Base-by-base conservation (phyloP, 1,140 invertebrate genomes). In the Brachionus rubens region DNA sequence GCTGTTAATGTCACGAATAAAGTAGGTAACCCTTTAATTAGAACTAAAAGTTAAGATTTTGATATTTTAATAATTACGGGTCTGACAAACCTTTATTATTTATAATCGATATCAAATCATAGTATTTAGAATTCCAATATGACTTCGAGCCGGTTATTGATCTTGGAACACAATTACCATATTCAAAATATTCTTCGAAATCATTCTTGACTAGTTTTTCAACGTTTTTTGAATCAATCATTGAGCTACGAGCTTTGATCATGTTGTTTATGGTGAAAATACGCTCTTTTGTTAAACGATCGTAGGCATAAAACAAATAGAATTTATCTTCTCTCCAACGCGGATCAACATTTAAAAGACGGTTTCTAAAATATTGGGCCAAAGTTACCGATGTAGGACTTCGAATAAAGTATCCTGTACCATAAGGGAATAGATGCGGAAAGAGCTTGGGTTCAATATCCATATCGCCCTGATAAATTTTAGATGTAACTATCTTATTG, bases 321-420 rank as follows among this genome's bases (percentile, higher is more conserved):
- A n/a, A n/a, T n/a, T n/a, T n/a, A 19, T 48, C 47, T 19, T 48
- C 47, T 48, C 47, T 48, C 47, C 47, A 48, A 48, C 47, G 47
- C 16, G 16, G 47, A 48, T 48, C 47, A 48, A n/a, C 16, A 10
- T 48, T 0, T 21, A 48, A 48, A 14, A 48, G 47, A 2, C 16
- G 47, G 24, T 19, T 48, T 2, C 47, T n/a, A 48, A 48, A 48
- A 48, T 48, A 48, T 48, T 48, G 47, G 16, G 47, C 47, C 47
- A 48, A 48, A n/a, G 47, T 48, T 2, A 48, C 47, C 24, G 47
- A 48, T 19, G 16, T 48, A 2, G n/a, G 3, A 48, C 47, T 48
- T 1, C 47, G 9, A n/a, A 19, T 21, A 48, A 48, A 48, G 24
- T 48, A 48, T 19, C 9, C 47, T 48, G 16, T 48, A 19, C 9